Percentiles rank a stretch among this genome's conserved stretches.
These are phyloP conservation scores for Orchestia grillus DNA, from an alignment of 1,140 invertebrate genomes.

Conservation along the genomic window DNA sequence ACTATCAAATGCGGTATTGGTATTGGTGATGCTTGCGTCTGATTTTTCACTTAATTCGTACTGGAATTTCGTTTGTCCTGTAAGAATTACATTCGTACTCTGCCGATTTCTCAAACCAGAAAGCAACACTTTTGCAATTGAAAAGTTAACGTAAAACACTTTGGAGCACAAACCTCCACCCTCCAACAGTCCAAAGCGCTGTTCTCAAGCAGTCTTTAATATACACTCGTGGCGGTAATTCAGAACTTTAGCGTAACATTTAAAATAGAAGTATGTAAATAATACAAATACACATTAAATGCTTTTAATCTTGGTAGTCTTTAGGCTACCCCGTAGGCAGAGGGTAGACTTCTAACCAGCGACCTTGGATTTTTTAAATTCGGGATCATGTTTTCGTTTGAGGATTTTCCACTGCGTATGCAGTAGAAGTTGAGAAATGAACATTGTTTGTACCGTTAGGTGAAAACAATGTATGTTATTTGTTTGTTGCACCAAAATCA, in stretches of 20 bases:
- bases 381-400: neutral
- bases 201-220: neutral
- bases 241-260: neutral
- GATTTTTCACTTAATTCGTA: no score
- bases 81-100: neutral
- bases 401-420: neutral
- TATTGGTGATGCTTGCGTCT: no score
- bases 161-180: neutral
- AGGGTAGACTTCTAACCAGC: neutral
- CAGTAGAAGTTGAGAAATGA: no score
- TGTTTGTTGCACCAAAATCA: neutral
- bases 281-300: neutral
- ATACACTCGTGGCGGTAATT: neutral
- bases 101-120: neutral
- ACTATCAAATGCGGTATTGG: no score
- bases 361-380: slow-evolving; percentile 1
- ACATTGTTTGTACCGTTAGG: no score
- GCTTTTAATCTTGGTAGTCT: neutral
- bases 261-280: neutral
- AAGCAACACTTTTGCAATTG: neutral
- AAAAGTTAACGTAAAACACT: neutral
- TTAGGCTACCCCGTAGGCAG: neutral
- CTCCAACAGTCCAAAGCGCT: no score
- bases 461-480: no score
- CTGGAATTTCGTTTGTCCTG: neutral